These are phyloP conservation scores for Lasioglossum pauxillum DNA, from an alignment of 2,888 invertebrate species.

Conservation along the genomic window DNA sequence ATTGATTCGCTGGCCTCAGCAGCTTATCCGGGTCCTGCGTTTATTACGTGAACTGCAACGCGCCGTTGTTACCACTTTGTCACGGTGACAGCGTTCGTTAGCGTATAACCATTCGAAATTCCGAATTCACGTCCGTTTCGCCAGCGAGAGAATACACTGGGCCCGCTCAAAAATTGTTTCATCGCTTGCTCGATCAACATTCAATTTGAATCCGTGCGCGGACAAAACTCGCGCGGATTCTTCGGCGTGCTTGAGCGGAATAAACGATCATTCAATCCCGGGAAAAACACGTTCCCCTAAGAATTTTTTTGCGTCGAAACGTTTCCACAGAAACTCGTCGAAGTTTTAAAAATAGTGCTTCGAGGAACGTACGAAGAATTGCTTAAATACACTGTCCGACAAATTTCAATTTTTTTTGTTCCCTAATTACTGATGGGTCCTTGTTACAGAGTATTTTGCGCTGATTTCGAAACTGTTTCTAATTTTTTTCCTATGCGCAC, in stretches of 20 bases:
- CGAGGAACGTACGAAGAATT: not conserved
- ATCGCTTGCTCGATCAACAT: not conserved
- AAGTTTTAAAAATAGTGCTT: not conserved
- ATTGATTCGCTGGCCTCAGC: slow-evolving; percentile 6
- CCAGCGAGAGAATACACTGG: slow-evolving; percentile 51
- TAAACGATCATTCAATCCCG: not conserved
- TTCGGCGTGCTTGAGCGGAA: not conserved
- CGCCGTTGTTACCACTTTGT: slow-evolving; percentile 11
- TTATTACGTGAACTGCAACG: slow-evolving; percentile 9
- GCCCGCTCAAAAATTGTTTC: not conserved
- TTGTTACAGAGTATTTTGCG: too few species aligned
- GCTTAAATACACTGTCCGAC: too few species aligned
- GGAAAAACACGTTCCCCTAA: not conserved
- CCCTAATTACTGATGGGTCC: too few species aligned
- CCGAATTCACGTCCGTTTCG: slow-evolving; percentile 6
- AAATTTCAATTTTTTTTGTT: too few species aligned
- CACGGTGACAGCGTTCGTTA: slow-evolving; percentile 15
- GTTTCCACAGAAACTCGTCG: not conserved
- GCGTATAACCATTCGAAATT: slow-evolving; percentile 12
- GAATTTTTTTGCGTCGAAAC: not conserved
- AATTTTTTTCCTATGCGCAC: too few species aligned
- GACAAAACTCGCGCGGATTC: not conserved
- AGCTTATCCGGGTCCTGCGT: slow-evolving; percentile 11
- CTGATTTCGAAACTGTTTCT: too few species aligned
- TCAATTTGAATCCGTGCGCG: not conserved